A percentile compares a stretch with the other conserved stretches of the same genome.
Evolutionary conservation across 2,888 invertebrate species (phyloP).

Genomic region (Digitonthophagus gazella): DNA sequence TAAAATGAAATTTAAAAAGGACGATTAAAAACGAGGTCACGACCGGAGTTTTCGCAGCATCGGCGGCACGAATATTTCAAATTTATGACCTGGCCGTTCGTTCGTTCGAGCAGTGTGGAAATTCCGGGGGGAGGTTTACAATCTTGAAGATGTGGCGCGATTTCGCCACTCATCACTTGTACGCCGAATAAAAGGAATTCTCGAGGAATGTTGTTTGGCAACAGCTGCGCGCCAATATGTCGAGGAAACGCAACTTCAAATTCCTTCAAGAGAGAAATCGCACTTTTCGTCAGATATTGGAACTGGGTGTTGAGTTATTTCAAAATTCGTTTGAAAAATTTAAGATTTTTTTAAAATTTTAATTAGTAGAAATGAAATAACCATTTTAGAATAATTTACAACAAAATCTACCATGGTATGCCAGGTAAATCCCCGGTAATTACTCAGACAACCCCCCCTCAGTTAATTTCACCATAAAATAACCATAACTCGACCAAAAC

Average conservation of each 20-base stretch:
- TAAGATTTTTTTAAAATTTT: too few relatives aligned
- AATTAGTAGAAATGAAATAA: too few relatives aligned
- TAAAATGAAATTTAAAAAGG: neutral
- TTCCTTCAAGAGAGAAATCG: neutral
- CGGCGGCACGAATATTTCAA: neutral
- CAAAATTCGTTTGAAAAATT: neutral
- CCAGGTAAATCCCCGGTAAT: neutral
- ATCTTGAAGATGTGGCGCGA: neutral
- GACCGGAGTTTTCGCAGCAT: neutral
- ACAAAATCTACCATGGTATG: too few relatives aligned
- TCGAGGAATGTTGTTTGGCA: neutral
- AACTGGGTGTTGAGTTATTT: neutral
- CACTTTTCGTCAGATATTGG: neutral
- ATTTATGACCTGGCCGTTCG: neutral
- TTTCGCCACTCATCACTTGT: neutral
- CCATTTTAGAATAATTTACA: too few relatives aligned
- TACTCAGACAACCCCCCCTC: neutral
- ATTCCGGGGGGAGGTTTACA: neutral
- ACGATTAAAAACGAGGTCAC: neutral
- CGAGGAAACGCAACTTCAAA: neutral
- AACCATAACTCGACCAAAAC: conserved; percentile 14
- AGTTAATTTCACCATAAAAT: conserved; percentile 9
- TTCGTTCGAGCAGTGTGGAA: neutral
- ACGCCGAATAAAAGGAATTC: neutral
- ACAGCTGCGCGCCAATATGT: neutral